A percentile compares a stretch with the other conserved stretches of the same genome.
Conservation (phyloP, 2,113 vertebrate species). For the Macrotus californicus region DNA sequence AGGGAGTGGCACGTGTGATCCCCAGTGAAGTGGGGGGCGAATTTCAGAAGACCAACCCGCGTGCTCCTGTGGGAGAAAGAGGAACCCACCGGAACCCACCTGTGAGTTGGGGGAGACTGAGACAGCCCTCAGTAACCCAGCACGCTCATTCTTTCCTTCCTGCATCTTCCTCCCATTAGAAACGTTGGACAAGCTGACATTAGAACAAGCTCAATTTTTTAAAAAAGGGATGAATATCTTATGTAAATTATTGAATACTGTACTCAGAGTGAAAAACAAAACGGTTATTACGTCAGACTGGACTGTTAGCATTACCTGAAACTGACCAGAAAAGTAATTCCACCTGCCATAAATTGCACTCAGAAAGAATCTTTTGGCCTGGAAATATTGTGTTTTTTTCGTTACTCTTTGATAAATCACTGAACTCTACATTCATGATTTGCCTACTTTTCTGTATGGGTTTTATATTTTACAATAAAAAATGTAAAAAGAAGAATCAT, state of each 20-base stretch:
- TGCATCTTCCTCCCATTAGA: neutral
- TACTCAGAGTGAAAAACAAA: neutral
- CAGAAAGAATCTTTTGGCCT: neutral
- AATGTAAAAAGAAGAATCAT: neutral
- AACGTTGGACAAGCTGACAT: neutral
- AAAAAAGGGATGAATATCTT: neutral
- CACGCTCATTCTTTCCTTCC: neutral
- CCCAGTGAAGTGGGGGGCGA: neutral
- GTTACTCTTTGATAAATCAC: neutral
- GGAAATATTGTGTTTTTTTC: neutral
- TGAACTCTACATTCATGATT: neutral
- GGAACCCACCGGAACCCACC: neutral
- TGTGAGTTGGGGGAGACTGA: neutral
- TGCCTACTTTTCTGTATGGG: neutral
- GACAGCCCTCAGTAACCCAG: neutral
- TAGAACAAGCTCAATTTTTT: neutral
- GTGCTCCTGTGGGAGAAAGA: neutral
- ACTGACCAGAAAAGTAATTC: neutral
- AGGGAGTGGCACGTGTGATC: accelerated
- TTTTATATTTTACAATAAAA: neutral
- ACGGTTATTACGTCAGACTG: neutral
- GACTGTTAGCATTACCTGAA: neutral
- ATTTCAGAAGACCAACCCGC: neutral
- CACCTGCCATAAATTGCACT: neutral
- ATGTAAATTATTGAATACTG: neutral